These are phyloP conservation scores for Vulpes ferrilata DNA, from an alignment of 2,113 vertebrate species.

Conservation along the genomic window DNA sequence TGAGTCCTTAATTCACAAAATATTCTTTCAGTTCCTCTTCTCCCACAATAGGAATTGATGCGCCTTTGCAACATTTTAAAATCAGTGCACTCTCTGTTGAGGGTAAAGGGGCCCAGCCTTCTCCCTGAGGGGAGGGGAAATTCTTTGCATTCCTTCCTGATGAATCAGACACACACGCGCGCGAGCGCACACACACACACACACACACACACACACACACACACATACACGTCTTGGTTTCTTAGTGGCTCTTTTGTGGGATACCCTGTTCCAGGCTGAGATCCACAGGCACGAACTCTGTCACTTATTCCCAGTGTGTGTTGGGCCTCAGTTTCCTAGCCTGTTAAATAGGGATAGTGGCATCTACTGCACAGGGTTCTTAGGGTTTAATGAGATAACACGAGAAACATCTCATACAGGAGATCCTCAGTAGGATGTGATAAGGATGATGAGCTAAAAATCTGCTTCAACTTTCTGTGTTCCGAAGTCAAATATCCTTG, in stretches of 20 bases:
- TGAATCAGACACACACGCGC: slow-evolving; percentile 40
- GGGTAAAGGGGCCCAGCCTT: slow-evolving; percentile 72
- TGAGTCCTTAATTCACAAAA: slow-evolving; percentile 56
- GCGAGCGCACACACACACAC: background rate
- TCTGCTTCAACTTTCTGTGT: background rate
- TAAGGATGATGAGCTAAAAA: background rate
- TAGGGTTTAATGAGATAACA: background rate
- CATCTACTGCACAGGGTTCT: background rate
- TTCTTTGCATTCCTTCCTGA: slow-evolving; percentile 76
- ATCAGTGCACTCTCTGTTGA: slow-evolving; percentile 66
- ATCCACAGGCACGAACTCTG: background rate
- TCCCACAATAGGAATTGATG: slow-evolving; percentile 33
- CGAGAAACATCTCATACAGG: background rate
- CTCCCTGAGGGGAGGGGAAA: slow-evolving; percentile 73
- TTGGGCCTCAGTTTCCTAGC: background rate
- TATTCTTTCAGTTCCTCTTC: slow-evolving; percentile 48
- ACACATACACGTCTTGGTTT: background rate
- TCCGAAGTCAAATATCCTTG: background rate
- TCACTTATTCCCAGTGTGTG: background rate
- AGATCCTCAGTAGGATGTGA: background rate
- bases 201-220: slow-evolving; percentile 63
- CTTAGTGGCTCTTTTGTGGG: slow-evolving; percentile 18
- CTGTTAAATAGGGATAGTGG: background rate
- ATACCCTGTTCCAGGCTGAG: slow-evolving; percentile 25
- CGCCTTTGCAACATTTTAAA: slow-evolving; percentile 64